Conservation (phyloP, 2,888 invertebrate species). For the Limnephilus rhombicus region DNA sequence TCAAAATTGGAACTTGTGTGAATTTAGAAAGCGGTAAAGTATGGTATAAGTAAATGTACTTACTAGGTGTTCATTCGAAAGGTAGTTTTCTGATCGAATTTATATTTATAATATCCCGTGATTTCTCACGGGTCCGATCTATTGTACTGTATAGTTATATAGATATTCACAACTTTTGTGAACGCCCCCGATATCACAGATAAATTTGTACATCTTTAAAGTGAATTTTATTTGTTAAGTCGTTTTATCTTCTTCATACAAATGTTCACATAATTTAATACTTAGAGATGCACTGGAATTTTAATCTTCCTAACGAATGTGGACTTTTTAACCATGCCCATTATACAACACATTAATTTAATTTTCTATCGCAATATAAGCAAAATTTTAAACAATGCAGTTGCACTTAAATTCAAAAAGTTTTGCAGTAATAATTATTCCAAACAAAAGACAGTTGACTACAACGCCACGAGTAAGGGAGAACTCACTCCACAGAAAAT, state of each 20-base stretch:
- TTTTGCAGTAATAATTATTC: slow-evolving; percentile 1
- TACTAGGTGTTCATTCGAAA: no score
- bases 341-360: not conserved
- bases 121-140: no score
- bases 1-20: no score
- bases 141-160: no score
- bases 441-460: not conserved
- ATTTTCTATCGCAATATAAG: not conserved
- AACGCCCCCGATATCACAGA: not conserved
- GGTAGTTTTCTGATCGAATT: no score
- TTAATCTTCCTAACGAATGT: not conserved
- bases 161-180: no score
- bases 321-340: not conserved
- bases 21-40: no score
- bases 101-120: no score
- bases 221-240: no score
- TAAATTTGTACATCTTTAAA: not conserved
- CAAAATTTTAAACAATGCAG: not conserved
- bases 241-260: not conserved
- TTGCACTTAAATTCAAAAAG: not conserved
- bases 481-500: not conserved
- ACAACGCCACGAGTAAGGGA: not conserved
- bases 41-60: no score
- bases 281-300: not conserved
- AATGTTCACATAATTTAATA: not conserved